phyloP scores from a whole-genome alignment of 2,797 vertebrate species.

The Sebastes itinus region DNA sequence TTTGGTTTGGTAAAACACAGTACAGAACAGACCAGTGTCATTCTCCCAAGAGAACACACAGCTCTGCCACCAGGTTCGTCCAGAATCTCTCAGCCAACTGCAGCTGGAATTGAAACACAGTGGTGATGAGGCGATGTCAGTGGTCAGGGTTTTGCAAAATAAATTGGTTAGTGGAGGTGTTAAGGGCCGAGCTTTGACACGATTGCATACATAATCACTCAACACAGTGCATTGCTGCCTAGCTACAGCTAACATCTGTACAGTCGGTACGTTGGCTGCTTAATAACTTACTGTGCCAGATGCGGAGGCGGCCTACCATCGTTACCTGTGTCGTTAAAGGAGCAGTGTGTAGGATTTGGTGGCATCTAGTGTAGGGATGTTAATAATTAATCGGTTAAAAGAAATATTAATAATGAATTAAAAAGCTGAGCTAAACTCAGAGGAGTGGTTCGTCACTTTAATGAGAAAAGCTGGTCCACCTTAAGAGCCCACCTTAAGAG shows the following conservation, averaged over 20 bases:
- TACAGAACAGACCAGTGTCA: not conserved
- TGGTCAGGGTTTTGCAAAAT: constrained; percentile 11
- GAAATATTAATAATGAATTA: no score
- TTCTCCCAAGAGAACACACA: not conserved
- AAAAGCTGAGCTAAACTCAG: no score
- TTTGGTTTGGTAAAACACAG: not conserved
- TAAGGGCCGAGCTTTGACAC: not conserved
- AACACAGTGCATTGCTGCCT: not conserved
- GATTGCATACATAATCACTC: not conserved
- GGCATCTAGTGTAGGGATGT: no score
- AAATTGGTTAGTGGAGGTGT: not conserved
- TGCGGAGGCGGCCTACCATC: not conserved
- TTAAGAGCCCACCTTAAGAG: no score
- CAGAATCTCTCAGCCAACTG: not conserved
- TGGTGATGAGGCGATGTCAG: not conserved
- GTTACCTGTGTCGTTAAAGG: not conserved
- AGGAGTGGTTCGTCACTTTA: no score
- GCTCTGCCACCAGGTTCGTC: not conserved
- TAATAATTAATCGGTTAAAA: no score
- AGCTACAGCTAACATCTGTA: not conserved
- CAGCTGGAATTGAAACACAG: constrained; percentile 1
- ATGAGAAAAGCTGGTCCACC: no score
- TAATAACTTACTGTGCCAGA: not conserved
- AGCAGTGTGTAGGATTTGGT: no score
- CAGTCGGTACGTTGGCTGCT: not conserved